Evolutionary conservation across 2,113 vertebrate species (phyloP).

Genomic region (Oenanthe oenanthe): DNA sequence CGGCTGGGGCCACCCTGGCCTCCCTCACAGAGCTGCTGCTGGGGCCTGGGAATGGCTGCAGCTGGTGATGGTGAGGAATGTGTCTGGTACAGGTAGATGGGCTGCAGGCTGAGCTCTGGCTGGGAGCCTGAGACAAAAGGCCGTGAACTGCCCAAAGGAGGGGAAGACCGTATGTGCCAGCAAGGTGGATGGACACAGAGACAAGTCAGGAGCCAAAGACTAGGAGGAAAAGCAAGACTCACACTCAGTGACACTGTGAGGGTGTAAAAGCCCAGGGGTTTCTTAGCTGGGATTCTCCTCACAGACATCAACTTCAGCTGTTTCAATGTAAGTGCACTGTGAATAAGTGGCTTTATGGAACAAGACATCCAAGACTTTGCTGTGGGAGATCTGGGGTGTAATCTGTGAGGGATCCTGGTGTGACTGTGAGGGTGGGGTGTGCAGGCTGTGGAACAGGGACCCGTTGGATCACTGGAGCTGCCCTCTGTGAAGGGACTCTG

Average conservation of each 20-base stretch:
- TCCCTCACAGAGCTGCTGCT: fast-evolving
- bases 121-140: not conserved
- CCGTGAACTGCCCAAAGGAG: not conserved
- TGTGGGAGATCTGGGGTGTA: fast-evolving
- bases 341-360: no score
- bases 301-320: not conserved
- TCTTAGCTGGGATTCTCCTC: not conserved
- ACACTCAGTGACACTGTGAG: not conserved
- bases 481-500: not conserved
- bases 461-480: fast-evolving
- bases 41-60: fast-evolving
- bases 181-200: not conserved
- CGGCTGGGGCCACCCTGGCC: fast-evolving
- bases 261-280: not conserved
- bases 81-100: not conserved
- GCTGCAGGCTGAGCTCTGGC: not conserved
- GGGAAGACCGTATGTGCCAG: fast-evolving
- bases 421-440: not conserved
- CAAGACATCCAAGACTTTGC: fast-evolving
- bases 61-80: not conserved
- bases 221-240: not conserved
- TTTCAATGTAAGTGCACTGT: not conserved
- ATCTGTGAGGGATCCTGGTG: not conserved
- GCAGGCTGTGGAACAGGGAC: not conserved
- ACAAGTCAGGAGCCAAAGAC: fast-evolving